Evolutionary conservation across 2,113 vertebrate species (phyloP).

Genomic region (Balaeniceps rex): DNA sequence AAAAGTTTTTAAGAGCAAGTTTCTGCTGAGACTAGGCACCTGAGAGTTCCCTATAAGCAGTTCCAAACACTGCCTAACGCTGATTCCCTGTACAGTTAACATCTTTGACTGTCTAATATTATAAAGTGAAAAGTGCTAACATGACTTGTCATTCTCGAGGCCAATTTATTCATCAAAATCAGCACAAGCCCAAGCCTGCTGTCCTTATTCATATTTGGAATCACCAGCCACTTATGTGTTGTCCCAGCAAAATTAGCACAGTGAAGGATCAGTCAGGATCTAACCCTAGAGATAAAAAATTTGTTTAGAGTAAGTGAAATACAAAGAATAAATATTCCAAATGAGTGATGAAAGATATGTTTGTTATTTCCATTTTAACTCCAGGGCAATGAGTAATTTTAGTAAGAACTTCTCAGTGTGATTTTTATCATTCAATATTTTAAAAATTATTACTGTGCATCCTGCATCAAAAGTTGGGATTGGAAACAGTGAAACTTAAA

Average conservation of each 20-base stretch:
- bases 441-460: not conserved
- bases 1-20: not conserved
- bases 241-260: not conserved
- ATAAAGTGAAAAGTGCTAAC: conserved; percentile 29
- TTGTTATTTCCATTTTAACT: conserved; percentile 22
- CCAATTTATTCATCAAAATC: conserved; percentile 21
- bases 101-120: not conserved
- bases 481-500: not conserved
- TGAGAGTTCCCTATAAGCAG: not conserved
- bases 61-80: not conserved
- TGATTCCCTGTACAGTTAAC: not conserved
- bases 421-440: conserved; percentile 6
- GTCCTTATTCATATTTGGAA: conserved; percentile 9
- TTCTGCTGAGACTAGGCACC: not conserved
- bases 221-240: not conserved
- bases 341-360: not conserved
- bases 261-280: not conserved
- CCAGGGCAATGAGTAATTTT: not conserved
- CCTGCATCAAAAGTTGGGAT: not conserved
- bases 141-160: not conserved
- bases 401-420: not conserved
- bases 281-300: not conserved
- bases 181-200: conserved; percentile 13
- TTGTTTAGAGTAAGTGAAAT: not conserved
- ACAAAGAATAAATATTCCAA: conserved; percentile 18